Evolutionary conservation across 2,888 invertebrate species (phyloP).

Genomic region (Pherbina coryleti): DNA sequence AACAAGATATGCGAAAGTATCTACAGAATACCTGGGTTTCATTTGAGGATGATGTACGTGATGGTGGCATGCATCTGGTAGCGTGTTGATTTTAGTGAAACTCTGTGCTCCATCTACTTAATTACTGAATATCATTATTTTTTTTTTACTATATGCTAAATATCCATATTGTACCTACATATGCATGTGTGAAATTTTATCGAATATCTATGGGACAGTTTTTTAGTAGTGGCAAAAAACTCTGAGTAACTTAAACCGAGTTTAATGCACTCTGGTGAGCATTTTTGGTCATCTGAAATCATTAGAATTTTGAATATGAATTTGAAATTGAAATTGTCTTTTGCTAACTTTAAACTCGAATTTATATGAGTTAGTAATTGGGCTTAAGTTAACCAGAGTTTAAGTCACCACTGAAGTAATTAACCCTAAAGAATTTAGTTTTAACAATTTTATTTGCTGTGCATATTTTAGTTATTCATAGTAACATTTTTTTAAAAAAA

Average conservation of each 20-base stretch:
- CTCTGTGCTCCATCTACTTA: constrained; percentile 25
- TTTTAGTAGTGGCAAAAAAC: too few relatives aligned
- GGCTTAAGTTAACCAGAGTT: too few relatives aligned
- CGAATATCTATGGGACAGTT: too few relatives aligned
- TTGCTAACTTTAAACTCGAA: too few relatives aligned
- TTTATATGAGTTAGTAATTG: too few relatives aligned
- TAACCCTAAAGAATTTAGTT: neutral
- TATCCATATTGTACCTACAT: neutral
- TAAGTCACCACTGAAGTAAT: too few relatives aligned
- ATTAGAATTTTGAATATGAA: too few relatives aligned
- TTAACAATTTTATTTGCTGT: neutral
- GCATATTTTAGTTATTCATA: neutral
- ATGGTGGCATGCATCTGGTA: constrained; percentile 45
- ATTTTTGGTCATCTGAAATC: too few relatives aligned
- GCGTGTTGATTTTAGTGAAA: constrained; percentile 44
- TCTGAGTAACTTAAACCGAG: too few relatives aligned
- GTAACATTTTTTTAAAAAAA: too few relatives aligned
- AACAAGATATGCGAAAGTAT: constrained; percentile 54
- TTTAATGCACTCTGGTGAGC: too few relatives aligned
- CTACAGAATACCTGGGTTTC: constrained; percentile 61
- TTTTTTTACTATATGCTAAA: neutral
- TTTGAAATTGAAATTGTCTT: too few relatives aligned
- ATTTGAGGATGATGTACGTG: constrained; percentile 57
- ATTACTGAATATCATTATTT: constrained; percentile 19
- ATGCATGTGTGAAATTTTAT: neutral